A percentile compares a stretch with the other conserved stretches of the same genome.
phyloP scores from a whole-genome alignment of 2,113 vertebrate genomes.

The Megaceryle maxima region DNA sequence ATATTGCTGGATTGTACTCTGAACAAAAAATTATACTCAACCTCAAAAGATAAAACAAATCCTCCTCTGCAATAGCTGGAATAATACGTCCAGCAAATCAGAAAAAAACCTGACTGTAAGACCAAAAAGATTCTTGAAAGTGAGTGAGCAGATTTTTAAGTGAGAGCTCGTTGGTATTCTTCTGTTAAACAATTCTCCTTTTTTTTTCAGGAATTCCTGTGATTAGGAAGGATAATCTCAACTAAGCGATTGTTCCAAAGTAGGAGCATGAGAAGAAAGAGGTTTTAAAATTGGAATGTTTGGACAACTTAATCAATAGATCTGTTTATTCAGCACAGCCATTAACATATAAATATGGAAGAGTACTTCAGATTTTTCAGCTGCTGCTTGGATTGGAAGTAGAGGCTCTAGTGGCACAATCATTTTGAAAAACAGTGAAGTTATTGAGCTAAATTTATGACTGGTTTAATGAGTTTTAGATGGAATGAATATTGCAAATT shows the following conservation, averaged over 20 bases:
- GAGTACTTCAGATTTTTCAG: conserved; percentile 42
- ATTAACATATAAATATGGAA: conserved; percentile 25
- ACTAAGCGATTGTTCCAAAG: not conserved
- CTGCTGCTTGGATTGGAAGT: conserved; percentile 28
- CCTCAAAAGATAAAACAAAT: not conserved
- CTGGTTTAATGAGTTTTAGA: not conserved
- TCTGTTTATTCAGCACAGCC: conserved; percentile 25
- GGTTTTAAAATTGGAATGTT: not conserved
- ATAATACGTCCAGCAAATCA: not conserved
- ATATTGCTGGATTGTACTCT: not conserved
- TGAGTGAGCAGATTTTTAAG: not conserved
- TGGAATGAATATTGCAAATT: not conserved
- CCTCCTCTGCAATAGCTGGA: not conserved
- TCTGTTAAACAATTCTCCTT: not conserved
- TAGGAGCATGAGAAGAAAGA: not conserved
- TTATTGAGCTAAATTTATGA: conserved; percentile 13
- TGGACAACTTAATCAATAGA: conserved; percentile 2
- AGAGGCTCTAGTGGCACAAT: not conserved
- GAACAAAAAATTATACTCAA: not conserved
- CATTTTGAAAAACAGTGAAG: not conserved
- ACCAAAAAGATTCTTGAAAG: not conserved
- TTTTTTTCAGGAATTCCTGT: not conserved
- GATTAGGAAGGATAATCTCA: not conserved
- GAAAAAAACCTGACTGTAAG: not conserved
- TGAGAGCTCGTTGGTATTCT: not conserved